phyloP scores from a whole-genome alignment of 1,140 invertebrate genomes.

The Zaprionus davidi region DNA sequence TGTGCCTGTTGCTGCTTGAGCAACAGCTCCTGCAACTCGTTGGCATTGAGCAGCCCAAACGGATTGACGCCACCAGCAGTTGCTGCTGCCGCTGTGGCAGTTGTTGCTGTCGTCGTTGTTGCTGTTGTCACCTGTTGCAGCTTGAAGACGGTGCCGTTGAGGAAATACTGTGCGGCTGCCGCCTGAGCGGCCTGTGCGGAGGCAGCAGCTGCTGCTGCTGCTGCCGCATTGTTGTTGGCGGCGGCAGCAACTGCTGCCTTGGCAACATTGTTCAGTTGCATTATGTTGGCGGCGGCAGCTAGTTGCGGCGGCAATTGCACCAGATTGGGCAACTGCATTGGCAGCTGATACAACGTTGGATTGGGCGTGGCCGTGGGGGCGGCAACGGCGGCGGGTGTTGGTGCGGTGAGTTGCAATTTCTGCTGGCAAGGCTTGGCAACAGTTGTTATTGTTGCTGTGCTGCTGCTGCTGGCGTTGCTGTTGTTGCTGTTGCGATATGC shows the following conservation, averaged over 20 bases:
- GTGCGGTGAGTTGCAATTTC: constrained; percentile 36
- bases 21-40: constrained; percentile 69
- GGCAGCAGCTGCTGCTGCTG: constrained; percentile 58
- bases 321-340: constrained; percentile 81
- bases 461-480: constrained; percentile 24
- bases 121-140: constrained; percentile 81
- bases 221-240: constrained; percentile 62
- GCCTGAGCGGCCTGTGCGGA: constrained; percentile 74
- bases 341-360: constrained; percentile 79
- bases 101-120: constrained; percentile 79
- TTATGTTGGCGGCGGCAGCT: constrained; percentile 77
- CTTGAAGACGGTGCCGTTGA: constrained; percentile 84
- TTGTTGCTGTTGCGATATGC: constrained; percentile 37
- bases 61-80: constrained; percentile 60
- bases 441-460: constrained; percentile 29
- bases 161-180: constrained; percentile 79
- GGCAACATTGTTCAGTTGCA: constrained; percentile 78
- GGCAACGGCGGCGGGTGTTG: constrained; percentile 11
- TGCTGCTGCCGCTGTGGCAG: constrained; percentile 61
- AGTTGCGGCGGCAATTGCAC: constrained; percentile 82
- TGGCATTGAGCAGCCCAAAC: constrained; percentile 66
- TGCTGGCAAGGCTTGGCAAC: constrained; percentile 45
- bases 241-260: constrained; percentile 69
- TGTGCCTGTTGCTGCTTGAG: constrained; percentile 67
- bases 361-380: constrained; percentile 41